Conservation (phyloP, 2,113 vertebrate genomes). For the Platycercus adscitus region DNA sequence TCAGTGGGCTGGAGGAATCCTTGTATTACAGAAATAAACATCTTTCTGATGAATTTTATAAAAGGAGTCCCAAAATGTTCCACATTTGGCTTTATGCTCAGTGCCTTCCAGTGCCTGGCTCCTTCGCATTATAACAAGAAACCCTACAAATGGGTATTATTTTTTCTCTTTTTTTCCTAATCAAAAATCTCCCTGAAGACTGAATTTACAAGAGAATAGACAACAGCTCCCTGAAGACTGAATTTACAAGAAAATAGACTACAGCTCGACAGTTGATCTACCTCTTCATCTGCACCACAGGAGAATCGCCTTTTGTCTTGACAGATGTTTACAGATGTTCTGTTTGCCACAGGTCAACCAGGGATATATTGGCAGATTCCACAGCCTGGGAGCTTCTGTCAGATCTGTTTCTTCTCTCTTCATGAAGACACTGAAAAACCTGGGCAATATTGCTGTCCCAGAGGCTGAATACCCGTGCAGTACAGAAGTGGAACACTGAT, state of each 20-base stretch:
- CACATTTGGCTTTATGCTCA: neutral
- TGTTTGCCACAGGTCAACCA: neutral
- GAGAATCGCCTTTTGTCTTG: neutral
- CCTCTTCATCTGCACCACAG: neutral
- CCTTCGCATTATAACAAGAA: neutral
- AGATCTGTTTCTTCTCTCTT: neutral
- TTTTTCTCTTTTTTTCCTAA: neutral
- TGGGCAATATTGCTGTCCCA: neutral
- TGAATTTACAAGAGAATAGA: neutral
- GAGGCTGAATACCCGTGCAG: neutral
- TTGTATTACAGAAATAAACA: neutral
- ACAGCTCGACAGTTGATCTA: neutral
- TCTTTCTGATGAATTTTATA: neutral
- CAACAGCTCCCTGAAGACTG: neutral
- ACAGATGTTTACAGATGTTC: neutral
- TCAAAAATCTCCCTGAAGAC: neutral
- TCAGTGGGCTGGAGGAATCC: neutral
- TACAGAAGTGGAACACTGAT: neutral
- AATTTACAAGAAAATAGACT: neutral
- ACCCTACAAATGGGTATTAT: accelerated
- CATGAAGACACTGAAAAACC: neutral
- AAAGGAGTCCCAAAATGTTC: neutral
- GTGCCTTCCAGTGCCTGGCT: neutral
- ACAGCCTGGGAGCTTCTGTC: neutral
- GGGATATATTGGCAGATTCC: neutral